Evolutionary conservation across 2,113 vertebrate genomes (phyloP).

Genomic region (Pangasianodon gigas): DNA sequence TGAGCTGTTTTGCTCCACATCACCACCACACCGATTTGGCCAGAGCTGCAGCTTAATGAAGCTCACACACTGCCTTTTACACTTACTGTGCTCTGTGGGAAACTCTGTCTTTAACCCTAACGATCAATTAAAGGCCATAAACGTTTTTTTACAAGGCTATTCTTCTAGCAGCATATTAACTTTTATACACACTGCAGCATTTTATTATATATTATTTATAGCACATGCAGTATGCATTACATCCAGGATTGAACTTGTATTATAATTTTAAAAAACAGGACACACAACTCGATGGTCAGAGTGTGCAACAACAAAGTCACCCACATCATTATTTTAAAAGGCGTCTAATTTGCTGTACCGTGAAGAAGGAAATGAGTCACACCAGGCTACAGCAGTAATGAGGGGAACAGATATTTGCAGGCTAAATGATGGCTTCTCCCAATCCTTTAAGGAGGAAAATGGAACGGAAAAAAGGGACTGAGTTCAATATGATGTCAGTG

Average conservation of each 20-base stretch:
- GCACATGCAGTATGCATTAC: neutral
- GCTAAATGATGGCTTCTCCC: neutral
- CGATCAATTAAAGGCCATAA: neutral
- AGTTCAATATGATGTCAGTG: neutral
- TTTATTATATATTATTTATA: neutral
- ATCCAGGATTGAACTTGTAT: neutral
- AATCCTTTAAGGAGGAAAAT: neutral
- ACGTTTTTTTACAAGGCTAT: neutral
- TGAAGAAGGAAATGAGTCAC: constrained; percentile 13
- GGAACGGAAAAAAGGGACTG: neutral
- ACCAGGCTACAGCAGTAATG: neutral
- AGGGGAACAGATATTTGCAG: neutral
- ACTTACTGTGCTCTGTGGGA: neutral
- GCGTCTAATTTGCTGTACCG: neutral
- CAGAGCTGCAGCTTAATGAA: constrained; percentile 5
- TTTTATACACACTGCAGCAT: neutral
- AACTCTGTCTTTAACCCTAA: neutral
- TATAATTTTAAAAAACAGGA: neutral
- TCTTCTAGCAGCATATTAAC: neutral
- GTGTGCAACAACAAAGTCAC: neutral
- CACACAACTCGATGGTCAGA: neutral
- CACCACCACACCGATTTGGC: neutral
- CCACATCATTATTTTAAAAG: neutral
- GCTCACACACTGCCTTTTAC: neutral
- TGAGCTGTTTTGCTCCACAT: constrained; percentile 31